Conservation (phyloP, 2,797 vertebrate species). For the Erpetoichthys calabaricus region DNA sequence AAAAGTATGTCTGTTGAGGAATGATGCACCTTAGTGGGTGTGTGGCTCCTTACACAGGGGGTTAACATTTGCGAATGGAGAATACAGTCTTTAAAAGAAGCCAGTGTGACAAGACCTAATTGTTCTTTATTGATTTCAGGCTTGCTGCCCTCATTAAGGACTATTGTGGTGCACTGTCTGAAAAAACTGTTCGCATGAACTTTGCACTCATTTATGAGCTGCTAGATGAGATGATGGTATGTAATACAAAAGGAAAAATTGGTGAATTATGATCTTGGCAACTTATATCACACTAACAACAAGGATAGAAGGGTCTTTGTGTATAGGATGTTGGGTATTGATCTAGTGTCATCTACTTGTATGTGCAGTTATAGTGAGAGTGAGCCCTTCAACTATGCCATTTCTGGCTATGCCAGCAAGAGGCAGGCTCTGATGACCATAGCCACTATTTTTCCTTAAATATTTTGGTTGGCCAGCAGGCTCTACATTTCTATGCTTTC, state of each 20-base stretch:
- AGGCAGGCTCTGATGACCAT: too few species aligned
- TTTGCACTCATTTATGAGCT: conserved; percentile 77
- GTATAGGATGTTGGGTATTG: too few species aligned
- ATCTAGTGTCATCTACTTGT: too few species aligned
- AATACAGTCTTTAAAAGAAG: background rate
- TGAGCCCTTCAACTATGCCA: background rate
- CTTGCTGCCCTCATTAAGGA: conserved; percentile 62
- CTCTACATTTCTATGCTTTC: too few species aligned
- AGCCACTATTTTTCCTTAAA: too few species aligned
- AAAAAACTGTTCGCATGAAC: conserved; percentile 65
- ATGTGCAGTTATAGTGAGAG: background rate
- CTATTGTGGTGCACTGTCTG: conserved; percentile 66
- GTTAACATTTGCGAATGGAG: background rate
- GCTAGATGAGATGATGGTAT: conserved; percentile 75
- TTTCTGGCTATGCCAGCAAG: too few species aligned
- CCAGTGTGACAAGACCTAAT: background rate
- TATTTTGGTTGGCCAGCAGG: too few species aligned
- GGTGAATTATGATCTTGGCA: background rate
- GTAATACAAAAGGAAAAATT: conserved; percentile 7
- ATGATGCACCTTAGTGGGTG: background rate
- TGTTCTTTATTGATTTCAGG: conserved; percentile 28
- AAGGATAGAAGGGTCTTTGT: too few species aligned
- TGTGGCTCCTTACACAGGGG: background rate
- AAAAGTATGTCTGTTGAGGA: too few species aligned
- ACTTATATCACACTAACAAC: too few species aligned